Percentiles rank a stretch among this genome's conserved stretches.
phyloP scores from a whole-genome alignment of 1,140 invertebrate genomes.

The Thaumatotibia leucotreta region DNA sequence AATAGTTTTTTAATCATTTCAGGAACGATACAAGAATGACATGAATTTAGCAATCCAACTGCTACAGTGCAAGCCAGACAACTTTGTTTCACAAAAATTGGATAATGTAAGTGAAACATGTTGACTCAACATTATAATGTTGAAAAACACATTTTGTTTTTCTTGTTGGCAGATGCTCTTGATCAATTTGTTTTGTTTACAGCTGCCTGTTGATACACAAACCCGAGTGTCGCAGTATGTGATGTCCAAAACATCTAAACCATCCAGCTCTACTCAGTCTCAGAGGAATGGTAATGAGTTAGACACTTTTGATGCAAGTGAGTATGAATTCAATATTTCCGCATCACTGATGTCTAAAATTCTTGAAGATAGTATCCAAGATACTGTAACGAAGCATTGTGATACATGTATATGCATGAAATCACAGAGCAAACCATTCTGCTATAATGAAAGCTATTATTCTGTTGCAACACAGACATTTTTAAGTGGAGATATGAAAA shows the following conservation, averaged over 20 bases:
- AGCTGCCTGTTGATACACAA: conserved; percentile 94
- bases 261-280: conserved; percentile 57
- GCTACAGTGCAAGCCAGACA: conserved; percentile 95
- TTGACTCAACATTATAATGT: conserved; percentile 16
- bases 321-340: conserved; percentile 88
- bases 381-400: conserved; percentile 86
- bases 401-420: conserved; percentile 86
- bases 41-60: conserved; percentile 96
- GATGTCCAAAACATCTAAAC: conserved; percentile 80
- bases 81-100: conserved; percentile 95
- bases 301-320: conserved; percentile 68
- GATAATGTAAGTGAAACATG: conserved; percentile 86
- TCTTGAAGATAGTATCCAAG: conserved; percentile 88
- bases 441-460: conserved; percentile 77
- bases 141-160: conserved; percentile 10
- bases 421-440: conserved; percentile 77
- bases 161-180: conserved; percentile 16
- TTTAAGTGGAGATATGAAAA: conserved; percentile 71
- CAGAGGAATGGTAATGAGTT: conserved; percentile 65
- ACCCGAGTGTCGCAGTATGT: conserved; percentile 90
- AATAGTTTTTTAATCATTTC: conserved; percentile 51
- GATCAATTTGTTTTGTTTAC: conserved; percentile 46
- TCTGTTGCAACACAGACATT: conserved; percentile 80
- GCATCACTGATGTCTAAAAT: conserved; percentile 96
- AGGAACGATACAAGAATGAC: conserved; percentile 96